Conservation (phyloP, 2,113 vertebrate species). For the Lepus europaeus region DNA sequence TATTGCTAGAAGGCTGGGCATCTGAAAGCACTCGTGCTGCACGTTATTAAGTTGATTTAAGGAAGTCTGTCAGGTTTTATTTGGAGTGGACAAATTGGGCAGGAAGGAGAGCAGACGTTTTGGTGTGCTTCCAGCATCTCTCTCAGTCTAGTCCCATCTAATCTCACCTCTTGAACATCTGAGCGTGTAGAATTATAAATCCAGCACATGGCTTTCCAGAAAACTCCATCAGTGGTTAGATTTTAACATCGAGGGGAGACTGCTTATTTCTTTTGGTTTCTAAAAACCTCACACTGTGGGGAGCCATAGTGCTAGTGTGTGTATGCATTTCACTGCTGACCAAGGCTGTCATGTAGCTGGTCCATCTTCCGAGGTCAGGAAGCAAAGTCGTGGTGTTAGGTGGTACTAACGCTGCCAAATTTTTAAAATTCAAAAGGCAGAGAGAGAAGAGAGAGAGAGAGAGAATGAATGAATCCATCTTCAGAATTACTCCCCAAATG, state of each 20-base stretch:
- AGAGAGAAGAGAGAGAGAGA: too few relatives aligned
- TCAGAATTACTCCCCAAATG: too few relatives aligned
- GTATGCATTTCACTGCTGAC: background rate
- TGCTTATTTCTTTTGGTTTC: background rate
- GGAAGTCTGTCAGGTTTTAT: constrained; percentile 68
- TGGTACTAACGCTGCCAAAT: background rate
- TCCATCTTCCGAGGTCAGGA: background rate
- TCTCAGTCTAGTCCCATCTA: constrained; percentile 56
- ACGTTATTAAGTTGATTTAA: constrained; percentile 63
- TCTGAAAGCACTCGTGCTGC: constrained; percentile 59
- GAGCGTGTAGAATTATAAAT: constrained; percentile 30
- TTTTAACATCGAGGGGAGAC: background rate
- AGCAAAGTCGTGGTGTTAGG: background rate
- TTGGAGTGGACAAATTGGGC: constrained; percentile 57
- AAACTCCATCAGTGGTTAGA: background rate
- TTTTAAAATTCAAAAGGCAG: background rate
- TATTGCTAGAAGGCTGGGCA: constrained; percentile 40
- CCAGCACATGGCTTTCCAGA: background rate
- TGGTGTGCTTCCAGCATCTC: constrained; percentile 59
- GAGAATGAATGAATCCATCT: too few relatives aligned
- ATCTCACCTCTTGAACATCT: constrained; percentile 48
- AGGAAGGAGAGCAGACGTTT: constrained; percentile 69
- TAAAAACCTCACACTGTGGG: background rate
- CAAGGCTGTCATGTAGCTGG: background rate
- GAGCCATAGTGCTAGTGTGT: background rate